A percentile compares a stretch with the other conserved stretches of the same genome.
These are phyloP conservation scores for Danionella dracula DNA, from an alignment of 2,797 vertebrate species.

Conservation along the genomic window DNA sequence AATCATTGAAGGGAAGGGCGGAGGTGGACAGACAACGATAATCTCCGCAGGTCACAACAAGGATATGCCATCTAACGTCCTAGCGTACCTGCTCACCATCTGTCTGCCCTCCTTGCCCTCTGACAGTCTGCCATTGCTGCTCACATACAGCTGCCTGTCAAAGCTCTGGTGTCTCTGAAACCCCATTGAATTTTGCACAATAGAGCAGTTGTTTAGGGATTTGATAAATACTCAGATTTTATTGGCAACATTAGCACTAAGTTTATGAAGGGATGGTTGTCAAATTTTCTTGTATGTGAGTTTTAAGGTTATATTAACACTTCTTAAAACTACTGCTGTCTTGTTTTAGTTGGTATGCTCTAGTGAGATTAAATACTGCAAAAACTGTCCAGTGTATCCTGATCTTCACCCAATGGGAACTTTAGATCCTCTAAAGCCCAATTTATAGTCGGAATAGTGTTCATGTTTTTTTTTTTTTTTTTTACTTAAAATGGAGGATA, in stretches of 20 bases:
- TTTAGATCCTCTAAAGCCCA: no score
- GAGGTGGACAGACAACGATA: conserved; percentile 19
- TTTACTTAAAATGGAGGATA: no score
- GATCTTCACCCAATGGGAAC: no score
- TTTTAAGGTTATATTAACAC: neutral
- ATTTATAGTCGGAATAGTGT: no score
- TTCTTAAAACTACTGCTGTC: neutral
- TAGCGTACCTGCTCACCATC: conserved; percentile 39
- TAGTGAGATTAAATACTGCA: no score
- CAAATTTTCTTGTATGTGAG: no score
- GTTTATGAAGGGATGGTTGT: no score
- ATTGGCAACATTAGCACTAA: no score
- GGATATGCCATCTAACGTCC: conserved; percentile 33
- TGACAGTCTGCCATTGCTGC: conserved; percentile 4
- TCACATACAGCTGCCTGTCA: conserved; percentile 1
- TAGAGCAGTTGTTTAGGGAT: neutral
- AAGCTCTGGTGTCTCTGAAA: neutral
- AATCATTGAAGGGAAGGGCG: conserved; percentile 11
- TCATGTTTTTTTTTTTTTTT: no score
- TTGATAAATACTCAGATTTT: neutral
- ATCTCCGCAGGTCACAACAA: conserved; percentile 36
- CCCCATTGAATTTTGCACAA: neutral
- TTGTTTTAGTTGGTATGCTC: no score
- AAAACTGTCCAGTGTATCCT: no score
- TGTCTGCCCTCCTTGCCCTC: conserved; percentile 24